Percentiles rank a stretch among this genome's conserved stretches.
These are phyloP conservation scores for Montipora sp. DNA, from an alignment of 64 coral and sea anemone species.

Conservation along the genomic window DNA sequence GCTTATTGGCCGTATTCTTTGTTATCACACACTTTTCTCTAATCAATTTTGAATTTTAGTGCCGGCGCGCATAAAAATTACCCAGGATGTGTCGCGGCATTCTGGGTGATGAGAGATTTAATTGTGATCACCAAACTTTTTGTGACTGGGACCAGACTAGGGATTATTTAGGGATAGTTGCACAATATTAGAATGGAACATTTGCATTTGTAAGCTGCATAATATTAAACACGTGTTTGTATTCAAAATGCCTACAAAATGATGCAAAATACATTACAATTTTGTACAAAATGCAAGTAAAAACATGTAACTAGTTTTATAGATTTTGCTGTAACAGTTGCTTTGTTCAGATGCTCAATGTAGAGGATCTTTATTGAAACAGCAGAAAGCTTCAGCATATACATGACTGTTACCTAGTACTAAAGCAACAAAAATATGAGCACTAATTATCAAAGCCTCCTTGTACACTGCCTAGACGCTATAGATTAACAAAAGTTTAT, in stretches of 20 bases:
- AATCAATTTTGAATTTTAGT: too few species aligned
- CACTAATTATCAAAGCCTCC: too few species aligned
- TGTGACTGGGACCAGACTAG: constrained; percentile 6
- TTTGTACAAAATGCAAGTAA: constrained; percentile 15
- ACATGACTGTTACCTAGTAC: constrained; percentile 48
- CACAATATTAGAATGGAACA: constrained; percentile 39
- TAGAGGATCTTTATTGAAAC: neutral
- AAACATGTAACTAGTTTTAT: constrained; percentile 34
- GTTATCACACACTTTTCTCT: too few species aligned
- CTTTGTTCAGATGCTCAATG: constrained; percentile 37
- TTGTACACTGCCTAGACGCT: too few species aligned
- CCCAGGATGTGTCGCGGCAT: too few species aligned
- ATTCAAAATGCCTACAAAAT: constrained; percentile 38
- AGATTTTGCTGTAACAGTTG: constrained; percentile 34
- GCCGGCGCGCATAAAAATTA: too few species aligned
- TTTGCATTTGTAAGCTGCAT: constrained; percentile 34
- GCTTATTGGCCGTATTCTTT: too few species aligned
- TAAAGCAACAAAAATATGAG: constrained; percentile 27
- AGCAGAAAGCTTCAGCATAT: constrained; percentile 40
- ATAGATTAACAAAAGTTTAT: too few species aligned
- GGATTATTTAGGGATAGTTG: constrained; percentile 50
- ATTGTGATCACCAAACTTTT: constrained; percentile 11
- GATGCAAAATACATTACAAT: constrained; percentile 35
- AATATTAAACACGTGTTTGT: constrained; percentile 37
- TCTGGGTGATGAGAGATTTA: constrained; percentile 28